These are phyloP conservation scores for Ictalurus furcatus DNA, from an alignment of 2,113 vertebrate genomes.

Conservation along the genomic window DNA sequence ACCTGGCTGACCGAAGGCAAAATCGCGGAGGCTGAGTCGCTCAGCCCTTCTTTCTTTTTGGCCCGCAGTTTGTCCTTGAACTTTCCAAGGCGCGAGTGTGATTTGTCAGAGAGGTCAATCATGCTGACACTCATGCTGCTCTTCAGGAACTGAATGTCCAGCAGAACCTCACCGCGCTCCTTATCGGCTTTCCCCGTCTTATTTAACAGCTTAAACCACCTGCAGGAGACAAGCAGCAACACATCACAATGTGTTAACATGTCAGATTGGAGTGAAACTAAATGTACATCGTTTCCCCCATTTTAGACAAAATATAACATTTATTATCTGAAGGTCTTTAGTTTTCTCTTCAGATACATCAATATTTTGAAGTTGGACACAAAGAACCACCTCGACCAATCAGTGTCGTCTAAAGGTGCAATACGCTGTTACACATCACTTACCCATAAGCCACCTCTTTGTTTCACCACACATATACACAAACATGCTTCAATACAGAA, in stretches of 20 bases:
- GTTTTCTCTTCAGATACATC: background rate
- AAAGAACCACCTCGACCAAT: background rate
- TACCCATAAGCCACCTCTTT: background rate
- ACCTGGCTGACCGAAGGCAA: slow-evolving; percentile 72
- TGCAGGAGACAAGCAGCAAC: slow-evolving; percentile 55
- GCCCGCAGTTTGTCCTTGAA: slow-evolving; percentile 91
- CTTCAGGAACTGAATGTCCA: slow-evolving; percentile 92
- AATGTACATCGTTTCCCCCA: background rate
- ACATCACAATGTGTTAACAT: background rate
- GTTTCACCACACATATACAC: background rate
- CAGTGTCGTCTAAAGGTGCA: background rate
- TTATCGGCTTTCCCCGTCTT: slow-evolving; percentile 91
- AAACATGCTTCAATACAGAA: background rate
- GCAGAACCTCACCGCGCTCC: slow-evolving; percentile 87
- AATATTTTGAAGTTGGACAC: background rate
- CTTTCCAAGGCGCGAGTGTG: slow-evolving; percentile 86
- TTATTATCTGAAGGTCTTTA: background rate
- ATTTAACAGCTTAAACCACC: slow-evolving; percentile 88
- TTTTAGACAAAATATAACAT: background rate
- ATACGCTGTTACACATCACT: background rate
- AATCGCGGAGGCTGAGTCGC: slow-evolving; percentile 73
- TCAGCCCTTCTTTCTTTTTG: slow-evolving; percentile 77
- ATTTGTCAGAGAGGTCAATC: slow-evolving; percentile 94
- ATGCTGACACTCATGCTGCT: slow-evolving; percentile 96
- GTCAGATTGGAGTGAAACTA: background rate